phyloP scores from a whole-genome alignment of 2,797 vertebrate species.

The Thalassophryne amazonica region DNA sequence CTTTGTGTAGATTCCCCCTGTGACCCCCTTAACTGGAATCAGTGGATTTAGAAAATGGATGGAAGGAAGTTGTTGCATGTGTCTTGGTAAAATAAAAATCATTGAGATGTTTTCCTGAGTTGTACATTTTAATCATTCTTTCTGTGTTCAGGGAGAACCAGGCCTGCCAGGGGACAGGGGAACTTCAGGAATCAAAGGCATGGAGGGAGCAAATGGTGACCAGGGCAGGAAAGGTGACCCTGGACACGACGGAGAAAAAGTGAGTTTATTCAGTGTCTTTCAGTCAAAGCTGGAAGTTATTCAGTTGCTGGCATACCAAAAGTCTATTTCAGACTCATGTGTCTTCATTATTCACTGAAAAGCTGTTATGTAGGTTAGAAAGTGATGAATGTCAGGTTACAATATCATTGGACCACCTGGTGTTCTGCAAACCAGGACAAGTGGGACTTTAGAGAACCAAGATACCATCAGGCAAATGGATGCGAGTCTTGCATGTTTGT shows the following conservation, averaged over 20 bases:
- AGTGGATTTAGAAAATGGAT: too few relatives aligned
- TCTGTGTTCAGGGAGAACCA: slow-evolving; percentile 82
- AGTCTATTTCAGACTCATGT: neutral
- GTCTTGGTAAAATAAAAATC: neutral
- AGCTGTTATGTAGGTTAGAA: too few relatives aligned
- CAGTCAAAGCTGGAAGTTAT: neutral
- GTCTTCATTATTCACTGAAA: too few relatives aligned
- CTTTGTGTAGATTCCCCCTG: too few relatives aligned
- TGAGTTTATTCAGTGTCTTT: slow-evolving; percentile 63
- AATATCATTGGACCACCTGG: too few relatives aligned
- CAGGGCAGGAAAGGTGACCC: slow-evolving; percentile 85
- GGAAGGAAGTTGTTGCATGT: neutral
- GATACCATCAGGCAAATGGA: too few relatives aligned
- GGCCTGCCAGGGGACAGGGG: slow-evolving; percentile 88
- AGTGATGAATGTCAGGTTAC: too few relatives aligned
- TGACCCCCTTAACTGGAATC: too few relatives aligned
- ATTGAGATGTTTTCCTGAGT: neutral
- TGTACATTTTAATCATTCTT: neutral
- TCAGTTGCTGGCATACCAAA: neutral
- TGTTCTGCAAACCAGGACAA: too few relatives aligned
- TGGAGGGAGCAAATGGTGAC: slow-evolving; percentile 83
- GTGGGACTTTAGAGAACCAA: too few relatives aligned
- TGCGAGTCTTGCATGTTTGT: too few relatives aligned
- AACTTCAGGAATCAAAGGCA: slow-evolving; percentile 81
- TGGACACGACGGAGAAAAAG: slow-evolving; percentile 87